phyloP scores from a whole-genome alignment of 2,888 invertebrate genomes.

The Yponomeuta malinellus region DNA sequence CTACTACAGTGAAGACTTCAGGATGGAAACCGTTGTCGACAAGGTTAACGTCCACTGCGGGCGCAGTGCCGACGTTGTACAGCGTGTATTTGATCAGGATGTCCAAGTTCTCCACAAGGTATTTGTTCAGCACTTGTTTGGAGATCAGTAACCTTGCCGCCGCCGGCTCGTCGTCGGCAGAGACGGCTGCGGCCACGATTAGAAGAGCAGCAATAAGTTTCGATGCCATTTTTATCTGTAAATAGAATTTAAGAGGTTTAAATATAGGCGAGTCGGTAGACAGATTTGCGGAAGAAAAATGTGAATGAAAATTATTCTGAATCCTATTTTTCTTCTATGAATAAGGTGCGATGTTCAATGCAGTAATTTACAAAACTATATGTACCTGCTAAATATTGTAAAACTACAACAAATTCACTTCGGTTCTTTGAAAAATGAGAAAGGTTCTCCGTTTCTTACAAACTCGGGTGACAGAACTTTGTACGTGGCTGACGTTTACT shows the following conservation, averaged over 20 bases:
- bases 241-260: background rate
- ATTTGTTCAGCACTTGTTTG: slow-evolving; percentile 96
- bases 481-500: slow-evolving; percentile 75
- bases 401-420: background rate
- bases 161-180: slow-evolving; percentile 81
- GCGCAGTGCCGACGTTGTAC: slow-evolving; percentile 93
- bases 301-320: slow-evolving; percentile 7
- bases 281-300: background rate
- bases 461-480: slow-evolving; percentile 40
- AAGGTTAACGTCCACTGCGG: slow-evolving; percentile 92
- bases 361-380: background rate
- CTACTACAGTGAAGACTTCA: slow-evolving; percentile 91
- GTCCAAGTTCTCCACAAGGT: slow-evolving; percentile 97
- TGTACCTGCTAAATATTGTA: background rate
- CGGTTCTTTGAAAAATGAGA: slow-evolving; percentile 23
- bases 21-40: slow-evolving; percentile 95
- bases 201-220: slow-evolving; percentile 64
- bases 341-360: background rate
- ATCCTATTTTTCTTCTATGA: background rate
- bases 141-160: slow-evolving; percentile 90
- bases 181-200: slow-evolving; percentile 58
- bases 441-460: slow-evolving; percentile 24
- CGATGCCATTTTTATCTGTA: slow-evolving; percentile 46
- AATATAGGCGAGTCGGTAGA: background rate
- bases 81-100: slow-evolving; percentile 95